phyloP scores from a whole-genome alignment of 2,888 invertebrate genomes.

The Synanthedon andrenaeformis region DNA sequence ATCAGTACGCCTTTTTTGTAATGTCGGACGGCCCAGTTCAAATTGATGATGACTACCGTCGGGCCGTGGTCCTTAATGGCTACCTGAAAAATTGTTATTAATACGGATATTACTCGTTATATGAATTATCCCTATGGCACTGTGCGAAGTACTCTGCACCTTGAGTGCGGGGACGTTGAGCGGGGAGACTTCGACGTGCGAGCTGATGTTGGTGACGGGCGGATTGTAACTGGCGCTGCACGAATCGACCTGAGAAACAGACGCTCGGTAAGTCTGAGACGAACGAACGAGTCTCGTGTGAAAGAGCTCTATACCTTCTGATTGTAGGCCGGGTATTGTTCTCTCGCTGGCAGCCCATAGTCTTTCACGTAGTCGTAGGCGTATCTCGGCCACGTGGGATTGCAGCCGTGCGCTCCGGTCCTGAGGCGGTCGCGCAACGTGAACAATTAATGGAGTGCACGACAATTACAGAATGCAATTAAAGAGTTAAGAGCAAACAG shows the following conservation, averaged over 20 bases:
- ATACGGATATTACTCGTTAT: no score
- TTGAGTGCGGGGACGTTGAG: conserved; percentile 42
- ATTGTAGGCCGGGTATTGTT: conserved; percentile 34
- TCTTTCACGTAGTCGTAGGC: conserved; percentile 44
- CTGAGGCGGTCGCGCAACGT: conserved; percentile 15
- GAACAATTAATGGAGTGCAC: no score
- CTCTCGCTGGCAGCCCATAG: conserved; percentile 37
- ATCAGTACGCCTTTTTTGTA: conserved; percentile 36
- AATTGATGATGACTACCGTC: conserved; percentile 45
- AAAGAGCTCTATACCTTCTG: conserved; percentile 20
- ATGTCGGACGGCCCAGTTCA: conserved; percentile 22
- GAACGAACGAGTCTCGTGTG: not conserved
- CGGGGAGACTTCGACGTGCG: conserved; percentile 44
- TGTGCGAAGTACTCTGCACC: conserved; percentile 6
- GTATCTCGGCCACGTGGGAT: conserved; percentile 42
- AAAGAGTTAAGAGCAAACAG: no score
- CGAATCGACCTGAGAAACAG: not conserved
- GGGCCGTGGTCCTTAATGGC: conserved; percentile 45
- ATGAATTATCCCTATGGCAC: not conserved
- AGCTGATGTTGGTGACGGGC: conserved; percentile 44
- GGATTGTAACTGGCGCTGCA: conserved; percentile 14
- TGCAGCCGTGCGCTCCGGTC: conserved; percentile 40
- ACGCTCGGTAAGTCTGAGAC: not conserved
- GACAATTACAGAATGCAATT: no score
- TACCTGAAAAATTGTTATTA: conserved; percentile 19